Percentiles rank a stretch among this genome's conserved stretches.
phyloP scores from a whole-genome alignment of 2,888 invertebrate genomes.

The Xanthorhoe designata region DNA sequence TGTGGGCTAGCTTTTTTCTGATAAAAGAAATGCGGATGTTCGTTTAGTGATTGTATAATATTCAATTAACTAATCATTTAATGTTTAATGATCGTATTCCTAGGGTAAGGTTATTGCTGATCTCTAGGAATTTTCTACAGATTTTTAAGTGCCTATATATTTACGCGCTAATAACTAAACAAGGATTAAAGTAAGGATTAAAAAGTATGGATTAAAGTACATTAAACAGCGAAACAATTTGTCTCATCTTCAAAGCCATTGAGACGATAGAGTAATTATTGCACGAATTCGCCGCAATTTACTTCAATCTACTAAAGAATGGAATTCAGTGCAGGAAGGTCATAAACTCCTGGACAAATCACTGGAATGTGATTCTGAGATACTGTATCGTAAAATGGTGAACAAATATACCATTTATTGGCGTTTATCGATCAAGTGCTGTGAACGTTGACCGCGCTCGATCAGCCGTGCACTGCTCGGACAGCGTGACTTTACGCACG shows the following conservation, averaged over 20 bases:
- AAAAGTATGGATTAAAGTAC: too few species aligned
- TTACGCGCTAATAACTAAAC: too few species aligned
- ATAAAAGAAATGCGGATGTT: too few species aligned
- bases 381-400: constrained; percentile 36
- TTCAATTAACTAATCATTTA: too few species aligned
- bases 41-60: too few species aligned
- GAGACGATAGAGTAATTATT: constrained; percentile 22
- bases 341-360: constrained; percentile 26
- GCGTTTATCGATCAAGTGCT: constrained; percentile 50
- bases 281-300: constrained; percentile 11
- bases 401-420: constrained; percentile 44
- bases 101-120: too few species aligned
- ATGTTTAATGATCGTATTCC: too few species aligned
- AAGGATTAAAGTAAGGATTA: too few species aligned
- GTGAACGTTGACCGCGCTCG: constrained; percentile 56
- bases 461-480: constrained; percentile 51
- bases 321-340: constrained; percentile 17
- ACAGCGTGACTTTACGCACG: constrained; percentile 51
- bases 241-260: not conserved
- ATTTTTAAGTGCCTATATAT: too few species aligned
- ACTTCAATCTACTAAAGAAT: constrained; percentile 22
- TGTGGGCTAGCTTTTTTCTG: too few species aligned
- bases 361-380: constrained; percentile 24
- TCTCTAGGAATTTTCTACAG: too few species aligned
- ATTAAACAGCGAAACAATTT: not conserved